phyloP scores from a whole-genome alignment of 2,888 invertebrate genomes.

The Xestia rhomboidea region DNA sequence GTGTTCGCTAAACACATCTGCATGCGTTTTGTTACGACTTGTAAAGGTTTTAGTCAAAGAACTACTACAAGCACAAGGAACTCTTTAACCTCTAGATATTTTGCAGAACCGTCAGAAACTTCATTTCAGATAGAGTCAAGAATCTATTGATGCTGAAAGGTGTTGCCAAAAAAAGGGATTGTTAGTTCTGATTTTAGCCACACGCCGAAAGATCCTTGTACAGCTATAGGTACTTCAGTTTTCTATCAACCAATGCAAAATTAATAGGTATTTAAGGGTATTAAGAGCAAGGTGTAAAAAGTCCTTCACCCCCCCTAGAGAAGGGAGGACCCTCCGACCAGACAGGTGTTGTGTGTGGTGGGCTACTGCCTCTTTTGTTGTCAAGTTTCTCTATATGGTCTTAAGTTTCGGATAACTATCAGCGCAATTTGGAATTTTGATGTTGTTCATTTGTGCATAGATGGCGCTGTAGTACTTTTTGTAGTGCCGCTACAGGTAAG shows the following conservation, averaged over 20 bases:
- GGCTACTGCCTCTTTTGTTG: no score
- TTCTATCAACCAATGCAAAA: background rate
- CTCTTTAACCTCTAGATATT: background rate
- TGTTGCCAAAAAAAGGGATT: background rate
- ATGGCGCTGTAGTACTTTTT: background rate
- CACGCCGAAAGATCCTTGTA: background rate
- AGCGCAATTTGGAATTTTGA: no score
- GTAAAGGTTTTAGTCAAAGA: background rate
- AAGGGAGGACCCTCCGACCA: background rate
- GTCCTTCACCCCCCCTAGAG: background rate
- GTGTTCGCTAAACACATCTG: background rate
- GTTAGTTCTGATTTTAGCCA: background rate
- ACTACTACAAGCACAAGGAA: slow-evolving; percentile 5
- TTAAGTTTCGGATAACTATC: background rate
- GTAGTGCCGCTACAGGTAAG: background rate
- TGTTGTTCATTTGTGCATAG: background rate
- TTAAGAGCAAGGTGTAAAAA: background rate
- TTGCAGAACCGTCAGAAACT: background rate
- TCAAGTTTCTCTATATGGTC: no score
- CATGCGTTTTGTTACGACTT: background rate
- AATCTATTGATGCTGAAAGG: background rate
- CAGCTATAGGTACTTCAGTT: background rate
- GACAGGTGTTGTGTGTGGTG: no score
- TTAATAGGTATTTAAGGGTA: background rate
- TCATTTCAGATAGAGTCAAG: background rate